Percentiles rank a stretch among this genome's conserved stretches.
Conservation (phyloP, 2,113 vertebrate genomes). For the Bos indicus region DNA sequence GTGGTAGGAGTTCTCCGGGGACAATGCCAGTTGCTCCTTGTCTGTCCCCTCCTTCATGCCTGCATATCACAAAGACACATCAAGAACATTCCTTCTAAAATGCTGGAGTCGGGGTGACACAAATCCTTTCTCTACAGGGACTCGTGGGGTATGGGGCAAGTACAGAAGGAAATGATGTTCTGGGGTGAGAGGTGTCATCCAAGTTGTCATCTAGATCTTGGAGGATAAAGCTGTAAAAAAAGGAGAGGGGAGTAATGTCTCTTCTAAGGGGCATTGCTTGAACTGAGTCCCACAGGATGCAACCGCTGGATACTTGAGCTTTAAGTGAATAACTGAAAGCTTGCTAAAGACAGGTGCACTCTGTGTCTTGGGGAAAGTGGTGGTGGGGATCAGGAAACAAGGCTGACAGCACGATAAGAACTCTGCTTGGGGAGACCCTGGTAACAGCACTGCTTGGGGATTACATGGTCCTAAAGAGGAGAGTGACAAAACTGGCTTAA, state of each 20-base stretch:
- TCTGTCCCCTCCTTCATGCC: neutral
- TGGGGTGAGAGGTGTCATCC: rapidly evolving
- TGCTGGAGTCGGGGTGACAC: no score
- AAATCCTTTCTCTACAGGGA: neutral
- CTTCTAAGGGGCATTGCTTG: neutral
- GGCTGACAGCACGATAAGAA: neutral
- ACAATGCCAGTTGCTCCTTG: neutral
- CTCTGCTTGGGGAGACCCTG: no score
- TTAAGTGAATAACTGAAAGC: neutral
- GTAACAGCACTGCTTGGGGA: neutral
- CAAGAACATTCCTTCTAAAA: neutral
- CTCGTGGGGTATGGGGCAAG: neutral
- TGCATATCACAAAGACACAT: neutral
- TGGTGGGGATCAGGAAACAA: neutral
- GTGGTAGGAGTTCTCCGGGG: no score
- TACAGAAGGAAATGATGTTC: neutral
- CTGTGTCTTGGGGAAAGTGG: neutral
- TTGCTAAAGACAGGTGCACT: neutral
- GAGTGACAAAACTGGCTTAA: neutral
- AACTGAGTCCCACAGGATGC: neutral
- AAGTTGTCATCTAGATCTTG: neutral
- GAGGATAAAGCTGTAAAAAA: neutral
- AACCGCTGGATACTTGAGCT: neutral
- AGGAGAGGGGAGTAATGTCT: neutral
- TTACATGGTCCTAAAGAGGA: neutral